A percentile compares a stretch with the other conserved stretches of the same genome.
phyloP scores from a whole-genome alignment of 2,797 vertebrate genomes.

The Smutsia gigantea region DNA sequence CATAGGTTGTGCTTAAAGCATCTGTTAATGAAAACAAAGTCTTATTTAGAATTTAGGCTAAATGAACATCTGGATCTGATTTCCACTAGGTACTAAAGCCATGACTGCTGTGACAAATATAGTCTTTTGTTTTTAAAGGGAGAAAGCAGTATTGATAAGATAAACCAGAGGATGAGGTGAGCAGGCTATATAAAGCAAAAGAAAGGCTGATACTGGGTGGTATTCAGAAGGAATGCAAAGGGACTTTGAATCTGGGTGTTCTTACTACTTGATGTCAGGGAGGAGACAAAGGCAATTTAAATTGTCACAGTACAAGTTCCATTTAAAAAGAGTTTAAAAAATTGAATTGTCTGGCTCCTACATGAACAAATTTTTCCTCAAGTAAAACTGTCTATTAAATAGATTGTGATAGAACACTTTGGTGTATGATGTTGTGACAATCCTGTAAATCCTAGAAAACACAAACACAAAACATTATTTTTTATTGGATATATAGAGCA shows the following conservation, averaged over 20 bases:
- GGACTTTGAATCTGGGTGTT: background rate
- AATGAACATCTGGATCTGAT: background rate
- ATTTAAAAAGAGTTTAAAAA: background rate
- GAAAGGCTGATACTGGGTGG: background rate
- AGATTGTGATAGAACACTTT: slow-evolving; percentile 1
- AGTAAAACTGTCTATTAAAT: slow-evolving; percentile 38
- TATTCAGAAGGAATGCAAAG: background rate
- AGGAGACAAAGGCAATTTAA: background rate
- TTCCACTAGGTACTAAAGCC: background rate
- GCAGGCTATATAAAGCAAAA: background rate
- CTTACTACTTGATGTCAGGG: background rate
- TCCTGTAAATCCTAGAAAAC: slow-evolving; percentile 63
- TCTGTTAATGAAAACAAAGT: background rate
- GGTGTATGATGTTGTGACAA: background rate
- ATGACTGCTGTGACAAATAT: background rate
- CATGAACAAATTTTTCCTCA: background rate
- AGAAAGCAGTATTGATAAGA: background rate
- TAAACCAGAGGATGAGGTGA: background rate
- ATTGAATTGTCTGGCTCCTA: background rate
- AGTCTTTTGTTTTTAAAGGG: background rate
- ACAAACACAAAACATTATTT: slow-evolving; percentile 37
- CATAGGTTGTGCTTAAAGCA: background rate
- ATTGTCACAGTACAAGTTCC: background rate
- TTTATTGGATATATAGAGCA: slow-evolving; percentile 52
- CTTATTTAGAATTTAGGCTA: background rate